Conservation (phyloP, 1,140 invertebrate genomes). For the Homalodisca vitripennis region DNA sequence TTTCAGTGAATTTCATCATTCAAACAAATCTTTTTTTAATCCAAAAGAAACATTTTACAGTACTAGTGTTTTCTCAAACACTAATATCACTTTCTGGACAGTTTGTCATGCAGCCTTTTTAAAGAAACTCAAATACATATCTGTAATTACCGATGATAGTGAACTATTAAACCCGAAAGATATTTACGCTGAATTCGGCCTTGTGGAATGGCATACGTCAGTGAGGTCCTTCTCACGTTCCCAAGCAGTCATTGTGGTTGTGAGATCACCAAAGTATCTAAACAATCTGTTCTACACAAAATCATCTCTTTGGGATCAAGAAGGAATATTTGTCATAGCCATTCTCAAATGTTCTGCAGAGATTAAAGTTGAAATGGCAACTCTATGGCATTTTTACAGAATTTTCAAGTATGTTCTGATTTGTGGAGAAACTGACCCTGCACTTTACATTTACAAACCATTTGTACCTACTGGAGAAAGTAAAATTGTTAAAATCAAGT, state of each 20-base stretch:
- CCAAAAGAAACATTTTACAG: too few relatives aligned
- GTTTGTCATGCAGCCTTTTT: neutral
- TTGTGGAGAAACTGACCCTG: neutral
- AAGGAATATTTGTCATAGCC: neutral
- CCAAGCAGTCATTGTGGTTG: neutral
- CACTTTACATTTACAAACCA: neutral
- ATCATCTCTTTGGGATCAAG: neutral
- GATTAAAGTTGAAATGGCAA: neutral
- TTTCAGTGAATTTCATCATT: neutral
- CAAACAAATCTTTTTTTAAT: too few relatives aligned
- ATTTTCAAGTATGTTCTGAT: slow-evolving; percentile 24
- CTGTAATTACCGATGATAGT: neutral
- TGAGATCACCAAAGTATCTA: neutral
- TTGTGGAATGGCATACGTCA: neutral
- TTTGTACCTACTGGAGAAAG: neutral
- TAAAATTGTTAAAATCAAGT: neutral
- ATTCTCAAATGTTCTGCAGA: neutral
- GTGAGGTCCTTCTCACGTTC: neutral
- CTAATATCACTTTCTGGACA: neutral
- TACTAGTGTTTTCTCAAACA: too few relatives aligned
- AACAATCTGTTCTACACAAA: neutral
- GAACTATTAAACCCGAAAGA: neutral
- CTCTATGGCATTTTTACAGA: neutral
- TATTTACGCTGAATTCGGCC: neutral
- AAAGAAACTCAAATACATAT: neutral